A percentile compares a stretch with the other conserved stretches of the same genome.
These are phyloP conservation scores for Perca schrenkii DNA, from an alignment of 2,113 vertebrate genomes.

Conservation along the genomic window DNA sequence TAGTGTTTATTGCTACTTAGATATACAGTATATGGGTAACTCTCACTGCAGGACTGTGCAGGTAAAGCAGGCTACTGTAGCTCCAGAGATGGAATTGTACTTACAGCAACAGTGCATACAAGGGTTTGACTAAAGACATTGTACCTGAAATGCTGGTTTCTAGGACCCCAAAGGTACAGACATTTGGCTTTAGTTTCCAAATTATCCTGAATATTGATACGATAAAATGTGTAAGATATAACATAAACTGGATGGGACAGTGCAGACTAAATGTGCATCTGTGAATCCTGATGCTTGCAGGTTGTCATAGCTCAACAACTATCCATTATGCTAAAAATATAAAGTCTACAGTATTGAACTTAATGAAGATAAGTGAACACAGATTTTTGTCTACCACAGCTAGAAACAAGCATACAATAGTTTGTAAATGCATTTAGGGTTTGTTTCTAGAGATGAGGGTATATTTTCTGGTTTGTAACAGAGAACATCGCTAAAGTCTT, in stretches of 20 bases:
- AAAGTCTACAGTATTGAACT: not conserved
- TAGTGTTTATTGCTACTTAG: conserved; percentile 46
- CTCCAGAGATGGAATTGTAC: conserved; percentile 29
- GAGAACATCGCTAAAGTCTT: conserved; percentile 3
- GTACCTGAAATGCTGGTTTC: conserved; percentile 8
- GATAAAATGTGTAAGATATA: not conserved
- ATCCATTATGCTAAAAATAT: not conserved
- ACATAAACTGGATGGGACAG: not conserved
- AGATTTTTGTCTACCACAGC: not conserved
- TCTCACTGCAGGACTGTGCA: conserved; percentile 49
- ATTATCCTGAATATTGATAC: conserved; percentile 4
- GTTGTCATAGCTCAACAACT: not conserved
- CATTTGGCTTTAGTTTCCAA: conserved; percentile 13
- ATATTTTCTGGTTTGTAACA: conserved; percentile 10
- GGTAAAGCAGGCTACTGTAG: conserved; percentile 57
- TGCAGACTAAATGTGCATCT: conserved; percentile 4
- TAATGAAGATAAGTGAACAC: conserved; percentile 17
- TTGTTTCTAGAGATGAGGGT: conserved; percentile 11
- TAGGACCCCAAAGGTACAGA: not conserved
- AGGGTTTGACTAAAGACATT: not conserved
- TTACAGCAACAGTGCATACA: not conserved
- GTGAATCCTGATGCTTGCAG: not conserved
- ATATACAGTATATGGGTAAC: not conserved
- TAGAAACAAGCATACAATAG: not conserved
- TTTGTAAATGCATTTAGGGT: conserved; percentile 1